Evolutionary conservation across 2,797 vertebrate species (phyloP), one percentile per base, ranked within the genome.

Genomic region (Pipistrellus pipistrellus): DNA sequence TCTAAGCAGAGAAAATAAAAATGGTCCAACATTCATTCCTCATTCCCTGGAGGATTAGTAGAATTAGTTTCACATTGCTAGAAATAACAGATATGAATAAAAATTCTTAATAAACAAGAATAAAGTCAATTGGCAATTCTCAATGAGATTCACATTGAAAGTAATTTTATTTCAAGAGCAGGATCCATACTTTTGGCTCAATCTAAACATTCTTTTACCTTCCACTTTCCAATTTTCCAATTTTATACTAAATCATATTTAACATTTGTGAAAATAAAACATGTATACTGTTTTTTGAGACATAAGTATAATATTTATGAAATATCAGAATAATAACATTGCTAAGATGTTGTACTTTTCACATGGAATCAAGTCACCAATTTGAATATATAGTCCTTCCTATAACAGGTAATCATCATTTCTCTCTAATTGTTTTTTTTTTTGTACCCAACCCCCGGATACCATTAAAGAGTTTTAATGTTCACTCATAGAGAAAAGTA

Each of bases 1-100:
- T 87, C 80, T 89, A 93, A 93, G 62, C 38, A 94, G 38, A 95
- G 32, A 83, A 93, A 95, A 89, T 32, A 87, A 7, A 91, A 96
- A 82, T 88, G 38, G 32, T 51, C 15, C 44, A 93, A 83, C 32
- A 71, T 90, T 89, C 85, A 8, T 4, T 73, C 17, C 53, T 88
- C 12, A 55, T 88, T 91, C 64, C 55, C 32, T 88, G 18, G 77
- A 41, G 48, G 6, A 55, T 73, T 89, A 88, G 55, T 55, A 21
- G 32, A 38, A 84, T 92, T 78, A 90, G 21, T 41, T 4, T 35
- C 38, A 32, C 64, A 27, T 86, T 78, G 17, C 55, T 41, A 88
- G 44, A 91, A 93, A 92, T 21, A 88, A 59, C 8, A 87, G 25
- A 62, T 80, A 64, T 30, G 21, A 84, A 48, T 48, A 90, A 85